These are phyloP conservation scores for Siderastrea radians DNA, from an alignment of 92 coral and sea anemone genomes.

Conservation along the genomic window DNA sequence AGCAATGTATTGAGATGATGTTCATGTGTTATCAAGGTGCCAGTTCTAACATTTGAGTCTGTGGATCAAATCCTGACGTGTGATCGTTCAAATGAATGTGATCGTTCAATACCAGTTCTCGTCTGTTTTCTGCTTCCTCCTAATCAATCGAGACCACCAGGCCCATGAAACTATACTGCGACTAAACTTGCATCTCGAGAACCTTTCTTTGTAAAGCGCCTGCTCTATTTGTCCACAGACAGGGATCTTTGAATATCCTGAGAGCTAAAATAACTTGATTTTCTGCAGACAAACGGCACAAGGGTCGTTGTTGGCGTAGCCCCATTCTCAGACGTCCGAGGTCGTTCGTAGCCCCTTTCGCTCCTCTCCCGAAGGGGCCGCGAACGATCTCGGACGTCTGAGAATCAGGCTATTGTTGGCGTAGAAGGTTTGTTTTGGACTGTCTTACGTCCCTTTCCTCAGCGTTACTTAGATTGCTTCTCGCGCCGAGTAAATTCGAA, in stretches of 20 bases:
- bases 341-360: no score
- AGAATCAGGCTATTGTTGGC: neutral
- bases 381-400: no score
- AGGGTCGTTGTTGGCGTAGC: neutral
- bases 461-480: neutral
- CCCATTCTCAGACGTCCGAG: no score
- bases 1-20: no score
- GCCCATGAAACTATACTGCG: constrained; percentile 1
- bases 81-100: no score
- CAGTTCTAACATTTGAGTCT: no score
- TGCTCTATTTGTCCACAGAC: neutral
- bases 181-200: constrained; percentile 7
- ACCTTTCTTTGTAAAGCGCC: neutral
- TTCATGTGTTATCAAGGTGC: no score
- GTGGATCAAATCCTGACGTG: no score
- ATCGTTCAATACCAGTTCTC: constrained; percentile 17
- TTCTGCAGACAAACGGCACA: neutral
- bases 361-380: no score
- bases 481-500: neutral
- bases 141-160: constrained; percentile 3
- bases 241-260: constrained; percentile 26
- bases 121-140: constrained; percentile 9
- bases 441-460: neutral
- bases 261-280: constrained; percentile 34
- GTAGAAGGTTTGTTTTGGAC: neutral